Base-by-base conservation (phyloP, 2,888 invertebrate genomes). In the Deilephila porcellus region DNA sequence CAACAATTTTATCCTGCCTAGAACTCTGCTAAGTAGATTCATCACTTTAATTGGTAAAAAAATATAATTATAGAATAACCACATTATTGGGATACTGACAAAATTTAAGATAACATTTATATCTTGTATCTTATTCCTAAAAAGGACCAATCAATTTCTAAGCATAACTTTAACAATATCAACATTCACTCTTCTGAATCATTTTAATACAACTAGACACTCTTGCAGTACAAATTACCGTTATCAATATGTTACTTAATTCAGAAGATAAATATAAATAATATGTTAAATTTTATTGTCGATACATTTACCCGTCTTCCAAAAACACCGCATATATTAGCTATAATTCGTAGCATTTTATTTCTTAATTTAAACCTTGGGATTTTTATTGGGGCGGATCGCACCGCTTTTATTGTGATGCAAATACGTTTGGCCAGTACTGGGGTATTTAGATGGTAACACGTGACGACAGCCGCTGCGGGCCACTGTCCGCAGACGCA, bases 381-480 rank as follows among this genome's bases (percentile, higher is more conserved):
- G 80, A 71, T 82, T 78, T 78, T 79, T 77, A 79, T 81, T 78
- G 78, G 86, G 89, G 88, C 87, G 90, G 89, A 78, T 83, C 84
- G 77, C 81, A 60, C 63, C 59, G 34, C 62, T 89, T 83, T 89
- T 88, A 87, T 90, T 90, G 83, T 85, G 85, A 86, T 85, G 81
- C 85, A 88, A 90, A 88, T 89, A 86, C 84, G 82, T 88, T 74
- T 70, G 52, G 80, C 83, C 91, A 90, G 90, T 89, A 89, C 90
- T 25, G 90, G 89, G 74, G 91, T 90, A 91, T 91, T 92, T 93
- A 91, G 90, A 88, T 86, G 86, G 87, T 86, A 90, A 90, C 85
- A 93, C 90, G 92, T 92, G 94, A 93, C 90, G 94, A 94, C 94
- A 93, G 89, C 81, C 87, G 91, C 94, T 91, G 86, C 86, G 76